Conservation (phyloP, 2,113 vertebrate genomes). For the Bubalus kerabau region DNA sequence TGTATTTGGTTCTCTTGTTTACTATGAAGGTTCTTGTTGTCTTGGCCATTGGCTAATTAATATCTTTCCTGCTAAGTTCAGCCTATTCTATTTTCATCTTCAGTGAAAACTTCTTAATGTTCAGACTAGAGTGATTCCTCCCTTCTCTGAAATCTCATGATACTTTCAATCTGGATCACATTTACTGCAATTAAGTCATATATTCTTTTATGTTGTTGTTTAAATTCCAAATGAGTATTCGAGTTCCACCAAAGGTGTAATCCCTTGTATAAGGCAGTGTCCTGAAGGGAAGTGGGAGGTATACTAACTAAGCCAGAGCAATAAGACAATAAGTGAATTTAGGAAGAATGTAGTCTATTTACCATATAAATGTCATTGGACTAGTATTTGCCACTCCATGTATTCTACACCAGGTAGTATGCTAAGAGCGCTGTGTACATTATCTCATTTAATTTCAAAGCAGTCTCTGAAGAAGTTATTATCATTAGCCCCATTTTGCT, state of each 20-base stretch:
- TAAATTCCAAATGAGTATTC: not conserved
- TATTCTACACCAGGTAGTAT: not conserved
- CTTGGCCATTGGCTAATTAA: not conserved
- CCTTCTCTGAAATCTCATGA: not conserved
- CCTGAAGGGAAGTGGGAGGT: not conserved
- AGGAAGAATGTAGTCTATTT: not conserved
- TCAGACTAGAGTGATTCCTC: not conserved
- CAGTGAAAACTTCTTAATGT: not conserved
- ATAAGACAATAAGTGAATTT: not conserved
- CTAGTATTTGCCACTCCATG: not conserved
- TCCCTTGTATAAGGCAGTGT: not conserved
- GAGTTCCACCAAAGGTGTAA: not conserved
- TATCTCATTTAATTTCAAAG: not conserved
- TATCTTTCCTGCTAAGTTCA: not conserved
- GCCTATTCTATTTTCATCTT: not conserved
- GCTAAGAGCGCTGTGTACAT: not conserved
- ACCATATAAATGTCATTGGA: not conserved
- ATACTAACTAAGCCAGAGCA: not conserved
- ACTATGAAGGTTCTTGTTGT: not conserved
- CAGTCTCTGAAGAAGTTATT: not conserved
- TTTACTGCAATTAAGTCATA: not conserved
- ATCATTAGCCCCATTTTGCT: not conserved
- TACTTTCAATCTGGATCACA: not conserved
- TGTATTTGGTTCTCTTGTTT: not conserved
- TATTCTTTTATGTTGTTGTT: not conserved